phyloP scores from a whole-genome alignment of 2,797 vertebrate species.

The Coccyzus lansbergi region DNA sequence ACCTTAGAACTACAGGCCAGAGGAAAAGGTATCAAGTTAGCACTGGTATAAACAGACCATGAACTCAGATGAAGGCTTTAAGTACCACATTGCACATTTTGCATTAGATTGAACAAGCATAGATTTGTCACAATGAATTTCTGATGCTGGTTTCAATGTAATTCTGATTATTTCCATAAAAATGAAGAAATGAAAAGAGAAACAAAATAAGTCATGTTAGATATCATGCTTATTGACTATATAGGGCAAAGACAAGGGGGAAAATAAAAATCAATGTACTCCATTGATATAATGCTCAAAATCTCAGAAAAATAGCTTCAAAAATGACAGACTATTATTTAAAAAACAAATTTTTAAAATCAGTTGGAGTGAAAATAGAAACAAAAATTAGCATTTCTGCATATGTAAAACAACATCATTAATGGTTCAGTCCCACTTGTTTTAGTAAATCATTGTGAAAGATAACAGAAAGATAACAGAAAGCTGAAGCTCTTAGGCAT shows the following conservation, averaged over 20 bases:
- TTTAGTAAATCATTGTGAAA: neutral
- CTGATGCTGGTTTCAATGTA: neutral
- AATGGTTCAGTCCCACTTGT: neutral
- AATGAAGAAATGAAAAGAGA: neutral
- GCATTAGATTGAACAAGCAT: neutral
- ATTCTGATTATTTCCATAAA: neutral
- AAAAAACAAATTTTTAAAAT: neutral
- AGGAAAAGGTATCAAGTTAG: neutral
- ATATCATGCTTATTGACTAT: neutral
- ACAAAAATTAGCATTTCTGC: neutral
- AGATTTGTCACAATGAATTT: neutral
- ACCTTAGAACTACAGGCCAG: neutral
- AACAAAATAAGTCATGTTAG: neutral
- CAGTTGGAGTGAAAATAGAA: neutral
- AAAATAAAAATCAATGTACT: neutral
- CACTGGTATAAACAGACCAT: neutral
- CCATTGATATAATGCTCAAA: neutral
- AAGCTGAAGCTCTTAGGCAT: neutral
- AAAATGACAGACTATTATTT: neutral
- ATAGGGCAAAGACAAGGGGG: neutral
- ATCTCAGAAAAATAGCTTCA: neutral
- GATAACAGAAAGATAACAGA: slow-evolving; percentile 23
- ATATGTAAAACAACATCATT: neutral
- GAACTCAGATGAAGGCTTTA: neutral
- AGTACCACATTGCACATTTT: neutral